Base-by-base conservation (phyloP, 1,140 invertebrate species). In the Cyclina sinensis region DNA sequence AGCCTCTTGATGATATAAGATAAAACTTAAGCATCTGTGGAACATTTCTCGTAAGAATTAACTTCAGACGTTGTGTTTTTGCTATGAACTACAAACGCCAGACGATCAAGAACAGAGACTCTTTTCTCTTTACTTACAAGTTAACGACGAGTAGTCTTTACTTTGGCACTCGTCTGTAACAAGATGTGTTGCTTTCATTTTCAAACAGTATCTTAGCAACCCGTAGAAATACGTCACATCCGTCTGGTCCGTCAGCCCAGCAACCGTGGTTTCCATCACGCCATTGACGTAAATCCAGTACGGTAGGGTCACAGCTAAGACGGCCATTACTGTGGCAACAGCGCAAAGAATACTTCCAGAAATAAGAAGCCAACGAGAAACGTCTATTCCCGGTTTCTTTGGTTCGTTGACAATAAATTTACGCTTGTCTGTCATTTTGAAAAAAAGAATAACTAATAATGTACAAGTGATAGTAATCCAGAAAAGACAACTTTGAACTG, bases 141-240 rank as follows among this genome's bases (percentile, higher is more conserved):
- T 70, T 37, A 70, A 70, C 32, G 65, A 37, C 1, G 65, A 1
- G 35, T 70, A 70, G 21, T 70, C 65, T n/a, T 70, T 70, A 37
- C n/a, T n/a, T 1, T 39, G 21, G 21, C 78, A 80, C 59, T 80
- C 78, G 18, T 80, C 78, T 59, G 18, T 59, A 16, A 59, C n/a
- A 3, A 80, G 32, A 54, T 80, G 78, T 4, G 78, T 80, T n/a
- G 78, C 78, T 35, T 54, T 59, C 78, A 80, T 80, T 18, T n/a
- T 32, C 12, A 80, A 39, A 59, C 78, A 80, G 54, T 80, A 80
- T 37, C 54, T 32, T 54, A 80, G 46, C 46, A 80, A 59, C 21
- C 78, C 78, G 51, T 80, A 80, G n/a, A 54, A 39, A 59, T 80
- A 80, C 51, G 78, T 80, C 48, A 80, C 78, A 24, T 80, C 51